phyloP scores from a whole-genome alignment of 2,797 vertebrate species.

The Cyclopterus lumpus region DNA sequence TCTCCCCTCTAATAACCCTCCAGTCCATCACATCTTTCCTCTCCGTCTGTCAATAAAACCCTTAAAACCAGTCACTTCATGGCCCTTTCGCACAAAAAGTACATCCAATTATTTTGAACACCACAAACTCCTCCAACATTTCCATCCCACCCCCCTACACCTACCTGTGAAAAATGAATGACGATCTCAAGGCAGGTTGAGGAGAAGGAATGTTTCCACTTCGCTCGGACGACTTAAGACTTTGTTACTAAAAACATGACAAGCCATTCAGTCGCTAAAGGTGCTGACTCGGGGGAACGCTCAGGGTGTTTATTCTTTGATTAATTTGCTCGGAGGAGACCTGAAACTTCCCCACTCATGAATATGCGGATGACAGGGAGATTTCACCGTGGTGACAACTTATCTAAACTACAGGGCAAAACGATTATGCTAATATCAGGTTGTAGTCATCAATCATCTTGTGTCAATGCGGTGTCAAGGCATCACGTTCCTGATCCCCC shows the following conservation, averaged over 20 bases:
- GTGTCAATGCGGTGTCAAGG: conserved; percentile 89
- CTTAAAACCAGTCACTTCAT: neutral
- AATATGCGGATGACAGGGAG: conserved; percentile 84
- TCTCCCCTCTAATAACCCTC: neutral
- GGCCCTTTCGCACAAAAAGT: conserved; percentile 4
- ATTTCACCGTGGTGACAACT: conserved; percentile 88
- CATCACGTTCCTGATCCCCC: conserved; percentile 74
- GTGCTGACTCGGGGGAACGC: conserved; percentile 81
- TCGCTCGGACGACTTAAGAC: conserved; percentile 53
- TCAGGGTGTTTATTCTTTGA: conserved; percentile 78
- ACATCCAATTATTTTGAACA: conserved; percentile 10
- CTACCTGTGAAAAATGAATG: neutral
- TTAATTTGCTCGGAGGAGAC: conserved; percentile 81
- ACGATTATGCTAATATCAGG: conserved; percentile 93
- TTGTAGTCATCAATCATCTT: conserved; percentile 97
- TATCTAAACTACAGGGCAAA: conserved; percentile 97
- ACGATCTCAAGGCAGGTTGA: conserved; percentile 5
- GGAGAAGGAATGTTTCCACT: conserved; percentile 45
- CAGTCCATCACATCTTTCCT: neutral
- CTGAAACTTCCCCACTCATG: conserved; percentile 75
- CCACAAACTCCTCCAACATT: neutral
- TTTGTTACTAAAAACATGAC: conserved; percentile 79
- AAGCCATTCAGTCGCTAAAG: conserved; percentile 79
- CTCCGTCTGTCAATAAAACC: neutral
- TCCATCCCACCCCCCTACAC: too few relatives aligned